Base-by-base conservation (phyloP, 1,140 invertebrate genomes). In the Drosophila nannoptera region DNA sequence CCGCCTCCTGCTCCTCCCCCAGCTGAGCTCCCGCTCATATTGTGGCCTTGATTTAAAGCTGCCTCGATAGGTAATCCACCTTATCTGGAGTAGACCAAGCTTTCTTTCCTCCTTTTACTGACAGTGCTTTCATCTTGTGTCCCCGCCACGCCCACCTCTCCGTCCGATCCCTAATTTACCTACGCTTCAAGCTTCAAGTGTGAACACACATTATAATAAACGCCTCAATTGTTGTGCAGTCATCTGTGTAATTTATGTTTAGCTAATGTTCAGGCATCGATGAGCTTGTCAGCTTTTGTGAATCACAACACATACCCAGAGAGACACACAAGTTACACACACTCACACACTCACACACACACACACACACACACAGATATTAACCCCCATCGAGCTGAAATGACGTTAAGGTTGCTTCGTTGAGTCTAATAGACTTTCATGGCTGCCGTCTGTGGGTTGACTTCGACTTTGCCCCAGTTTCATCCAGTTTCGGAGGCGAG, bases 261-360 rank as follows among this genome's bases (percentile, higher is more conserved):
- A 87, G 86, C 86, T 87, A 87, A 87, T 87, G 86, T 87, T 87
- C 86, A 87, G 86, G 86, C 86, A 88, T 87, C 86, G 86, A 87
- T 88, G 86, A 87, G 86, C 84, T 94, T 94, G 81, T 86, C 81
- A 86, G 81, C 81, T 86, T 86, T 86, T 86, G 81, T 86, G 73
- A 86, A 84, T 80, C 81, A 86, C 77, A 84, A 59, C 80, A 75
- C 64, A 63, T 43, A 64, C 55, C 58, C 60, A 67, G 32, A 52
- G 33, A 53, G 7, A 56, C 14, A 52, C 33, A 49, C 46, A 71
- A n/a, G n/a, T 38, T 11, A 31, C 62, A 64, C 46, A 49, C 46
- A 71, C 40, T n/a, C 40, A 0, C 42, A 43, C 29, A 32, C 67
- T 67, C 32, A 63, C 40, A 53, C 32, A 69, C 60, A 61, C 38